Percentiles rank a stretch among this genome's conserved stretches.
Evolutionary conservation across 1,140 invertebrate species (phyloP).

Genomic region (Probaryconus sp.): DNA sequence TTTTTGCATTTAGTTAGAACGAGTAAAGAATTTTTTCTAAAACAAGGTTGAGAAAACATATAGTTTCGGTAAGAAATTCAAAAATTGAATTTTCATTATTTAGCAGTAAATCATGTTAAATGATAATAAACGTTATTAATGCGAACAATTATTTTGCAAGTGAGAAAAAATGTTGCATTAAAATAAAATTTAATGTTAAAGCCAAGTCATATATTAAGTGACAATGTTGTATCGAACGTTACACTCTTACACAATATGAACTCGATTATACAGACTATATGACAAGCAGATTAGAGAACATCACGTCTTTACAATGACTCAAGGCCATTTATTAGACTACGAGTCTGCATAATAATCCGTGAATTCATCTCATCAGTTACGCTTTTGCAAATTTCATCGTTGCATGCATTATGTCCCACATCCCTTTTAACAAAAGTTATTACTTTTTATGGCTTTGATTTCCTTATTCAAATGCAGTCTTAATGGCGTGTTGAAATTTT

Average conservation of each 20-base stretch:
- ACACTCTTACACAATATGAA: conserved; percentile 12
- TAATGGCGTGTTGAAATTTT: background rate
- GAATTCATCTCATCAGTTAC: conserved; percentile 59
- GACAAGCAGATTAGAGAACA: conserved; percentile 40
- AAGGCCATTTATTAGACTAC: conserved; percentile 35
- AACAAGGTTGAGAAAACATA: too few species aligned
- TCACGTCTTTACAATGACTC: conserved; percentile 56
- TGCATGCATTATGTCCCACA: conserved; percentile 32
- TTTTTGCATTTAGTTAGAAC: too few species aligned
- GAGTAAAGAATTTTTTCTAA: too few species aligned
- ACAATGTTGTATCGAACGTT: conserved; percentile 13
- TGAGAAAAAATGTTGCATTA: too few species aligned
- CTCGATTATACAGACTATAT: conserved; percentile 13
- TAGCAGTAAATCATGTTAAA: too few species aligned
- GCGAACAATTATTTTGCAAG: too few species aligned
- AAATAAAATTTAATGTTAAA: too few species aligned
- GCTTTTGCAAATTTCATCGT: conserved; percentile 60
- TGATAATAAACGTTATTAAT: too few species aligned
- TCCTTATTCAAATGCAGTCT: conserved; percentile 3
- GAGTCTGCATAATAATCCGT: conserved; percentile 31
- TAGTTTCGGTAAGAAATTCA: too few species aligned
- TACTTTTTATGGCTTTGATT: conserved; percentile 1
- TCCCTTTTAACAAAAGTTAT: conserved; percentile 14
- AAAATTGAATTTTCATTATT: too few species aligned
- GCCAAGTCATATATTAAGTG: background rate